These are phyloP conservation scores for Pyralis farinalis DNA, from an alignment of 2,888 invertebrate species.

Conservation along the genomic window DNA sequence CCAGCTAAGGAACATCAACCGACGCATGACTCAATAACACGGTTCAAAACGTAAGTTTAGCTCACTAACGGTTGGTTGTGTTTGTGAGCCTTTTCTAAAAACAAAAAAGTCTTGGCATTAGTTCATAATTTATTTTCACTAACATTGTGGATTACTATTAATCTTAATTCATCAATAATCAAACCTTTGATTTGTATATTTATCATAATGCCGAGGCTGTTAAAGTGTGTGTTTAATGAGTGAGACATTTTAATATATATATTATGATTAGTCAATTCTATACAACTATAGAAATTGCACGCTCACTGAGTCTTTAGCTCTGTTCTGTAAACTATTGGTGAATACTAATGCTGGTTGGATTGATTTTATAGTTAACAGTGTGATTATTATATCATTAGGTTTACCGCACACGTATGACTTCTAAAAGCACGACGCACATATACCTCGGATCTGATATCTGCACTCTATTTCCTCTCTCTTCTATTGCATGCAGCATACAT, in stretches of 20 bases:
- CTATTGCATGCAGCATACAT: conserved; percentile 89
- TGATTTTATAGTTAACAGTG: conserved; percentile 17
- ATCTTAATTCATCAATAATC: too few species aligned
- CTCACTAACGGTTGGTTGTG: conserved; percentile 13
- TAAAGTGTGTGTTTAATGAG: background rate
- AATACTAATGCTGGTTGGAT: background rate
- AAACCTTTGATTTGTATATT: too few species aligned
- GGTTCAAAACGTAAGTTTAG: conserved; percentile 72
- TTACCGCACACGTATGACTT: conserved; percentile 28
- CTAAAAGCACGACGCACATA: conserved; percentile 44
- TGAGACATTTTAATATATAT: too few species aligned
- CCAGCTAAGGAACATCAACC: conserved; percentile 57
- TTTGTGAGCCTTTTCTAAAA: conserved; percentile 22
- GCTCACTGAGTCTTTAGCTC: conserved; percentile 10
- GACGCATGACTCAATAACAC: conserved; percentile 60
- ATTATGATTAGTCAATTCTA: background rate
- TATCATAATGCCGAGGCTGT: background rate
- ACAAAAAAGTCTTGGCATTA: background rate
- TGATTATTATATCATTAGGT: conserved; percentile 26
- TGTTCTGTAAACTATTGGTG: conserved; percentile 1
- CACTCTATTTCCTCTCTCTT: conserved; percentile 76
- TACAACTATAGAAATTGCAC: conserved; percentile 15
- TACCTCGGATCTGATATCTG: conserved; percentile 43
- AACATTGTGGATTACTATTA: too few species aligned
- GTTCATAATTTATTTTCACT: too few species aligned